Conservation (phyloP, 1,140 invertebrate species). For the Macrostomum lignano region DNA sequence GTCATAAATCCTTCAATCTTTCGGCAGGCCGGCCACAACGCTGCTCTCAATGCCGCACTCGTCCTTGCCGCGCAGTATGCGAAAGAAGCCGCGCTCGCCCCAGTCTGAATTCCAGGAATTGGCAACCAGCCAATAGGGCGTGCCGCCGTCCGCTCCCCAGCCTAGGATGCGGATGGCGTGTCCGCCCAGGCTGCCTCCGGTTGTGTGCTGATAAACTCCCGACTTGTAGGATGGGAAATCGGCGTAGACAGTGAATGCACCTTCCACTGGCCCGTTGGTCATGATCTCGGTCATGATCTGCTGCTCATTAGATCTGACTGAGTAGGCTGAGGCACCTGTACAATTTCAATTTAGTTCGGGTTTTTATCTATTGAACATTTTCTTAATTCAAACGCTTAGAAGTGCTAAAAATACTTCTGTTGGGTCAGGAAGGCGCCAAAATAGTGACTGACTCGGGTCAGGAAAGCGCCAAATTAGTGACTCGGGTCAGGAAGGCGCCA, state of each 20-base stretch:
- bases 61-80: constrained; percentile 51
- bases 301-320: constrained; percentile 34
- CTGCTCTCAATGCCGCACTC: constrained; percentile 37
- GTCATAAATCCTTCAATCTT: too few relatives aligned
- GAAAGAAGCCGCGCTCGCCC: constrained; percentile 47
- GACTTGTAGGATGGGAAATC: constrained; percentile 59
- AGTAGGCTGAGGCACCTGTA: constrained; percentile 39
- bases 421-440: too few relatives aligned
- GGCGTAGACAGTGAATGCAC: constrained; percentile 55
- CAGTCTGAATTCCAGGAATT: constrained; percentile 76
- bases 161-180: constrained; percentile 65
- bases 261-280: constrained; percentile 63
- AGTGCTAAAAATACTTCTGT: too few relatives aligned
- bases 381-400: too few relatives aligned
- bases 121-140: constrained; percentile 58
- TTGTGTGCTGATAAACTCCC: constrained; percentile 53
- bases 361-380: constrained; percentile 6
- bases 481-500: too few relatives aligned
- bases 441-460: too few relatives aligned
- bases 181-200: constrained; percentile 44
- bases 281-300: constrained; percentile 55
- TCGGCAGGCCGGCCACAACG: constrained; percentile 2
- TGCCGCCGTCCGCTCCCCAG: constrained; percentile 48
- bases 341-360: constrained; percentile 6
- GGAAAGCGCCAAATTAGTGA: too few relatives aligned